phyloP scores from a whole-genome alignment of 2,113 vertebrate genomes.

The Buteo buteo region DNA sequence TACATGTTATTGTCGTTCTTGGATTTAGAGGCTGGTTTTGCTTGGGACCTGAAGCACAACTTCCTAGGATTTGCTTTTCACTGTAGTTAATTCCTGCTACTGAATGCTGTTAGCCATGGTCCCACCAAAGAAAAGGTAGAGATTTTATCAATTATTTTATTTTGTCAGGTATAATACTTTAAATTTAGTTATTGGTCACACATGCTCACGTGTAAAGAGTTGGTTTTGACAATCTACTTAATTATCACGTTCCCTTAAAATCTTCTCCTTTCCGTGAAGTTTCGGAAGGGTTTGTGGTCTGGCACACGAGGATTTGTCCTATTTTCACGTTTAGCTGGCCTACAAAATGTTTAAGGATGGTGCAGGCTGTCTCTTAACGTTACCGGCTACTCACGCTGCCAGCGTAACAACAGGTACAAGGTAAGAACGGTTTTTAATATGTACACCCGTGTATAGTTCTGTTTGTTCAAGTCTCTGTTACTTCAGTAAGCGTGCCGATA shows the following conservation, averaged over 20 bases:
- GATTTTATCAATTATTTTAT: neutral
- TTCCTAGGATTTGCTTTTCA: neutral
- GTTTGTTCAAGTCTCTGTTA: neutral
- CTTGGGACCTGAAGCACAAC: neutral
- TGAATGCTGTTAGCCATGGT: neutral
- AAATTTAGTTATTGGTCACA: neutral
- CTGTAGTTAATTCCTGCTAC: neutral
- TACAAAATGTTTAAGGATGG: neutral
- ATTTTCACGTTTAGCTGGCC: neutral
- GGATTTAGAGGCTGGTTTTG: neutral
- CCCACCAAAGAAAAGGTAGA: neutral
- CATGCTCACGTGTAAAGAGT: neutral
- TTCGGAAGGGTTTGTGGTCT: neutral
- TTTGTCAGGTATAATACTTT: neutral
- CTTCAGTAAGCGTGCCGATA: fast-evolving
- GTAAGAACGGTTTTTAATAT: neutral
- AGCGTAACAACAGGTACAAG: neutral
- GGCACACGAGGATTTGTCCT: neutral
- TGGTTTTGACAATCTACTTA: neutral
- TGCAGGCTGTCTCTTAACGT: fast-evolving
- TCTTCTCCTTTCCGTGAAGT: neutral
- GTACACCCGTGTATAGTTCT: neutral
- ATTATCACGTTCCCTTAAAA: neutral
- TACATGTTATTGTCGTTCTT: neutral
- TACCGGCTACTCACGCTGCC: neutral